Conservation (phyloP, 2,113 vertebrate species). For the Amblyopsis rosae region DNA sequence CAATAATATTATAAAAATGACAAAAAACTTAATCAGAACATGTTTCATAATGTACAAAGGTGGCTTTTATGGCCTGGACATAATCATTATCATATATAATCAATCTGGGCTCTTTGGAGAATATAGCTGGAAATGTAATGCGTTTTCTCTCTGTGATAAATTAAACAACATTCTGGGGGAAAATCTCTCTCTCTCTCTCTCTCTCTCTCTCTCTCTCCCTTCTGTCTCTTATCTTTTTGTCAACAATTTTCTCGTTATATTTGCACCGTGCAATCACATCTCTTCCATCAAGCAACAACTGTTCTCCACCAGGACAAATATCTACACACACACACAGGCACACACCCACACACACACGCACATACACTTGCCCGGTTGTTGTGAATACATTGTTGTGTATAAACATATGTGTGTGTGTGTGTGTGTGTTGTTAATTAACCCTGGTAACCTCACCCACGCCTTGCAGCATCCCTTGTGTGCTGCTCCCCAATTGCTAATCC, state of each 20-base stretch:
- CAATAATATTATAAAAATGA: no score
- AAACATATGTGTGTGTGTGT: conserved; percentile 5
- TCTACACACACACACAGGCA: not conserved
- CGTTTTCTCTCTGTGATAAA: conserved; percentile 23
- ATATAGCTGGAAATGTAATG: no score
- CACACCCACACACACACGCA: conserved; percentile 4
- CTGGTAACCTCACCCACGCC: conserved; percentile 51
- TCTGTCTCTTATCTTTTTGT: conserved; percentile 22
- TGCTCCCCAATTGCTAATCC: conserved; percentile 63
- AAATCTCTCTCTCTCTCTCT: conserved; percentile 47
- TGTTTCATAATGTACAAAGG: no score
- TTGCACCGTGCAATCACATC: conserved; percentile 47
- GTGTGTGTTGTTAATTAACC: conserved; percentile 73
- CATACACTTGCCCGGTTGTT: conserved; percentile 26
- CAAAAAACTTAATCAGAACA: no score
- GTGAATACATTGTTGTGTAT: not conserved
- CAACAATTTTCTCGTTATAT: conserved; percentile 55
- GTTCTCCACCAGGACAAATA: conserved; percentile 25
- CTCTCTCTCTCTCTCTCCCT: conserved; percentile 28
- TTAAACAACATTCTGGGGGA: no score
- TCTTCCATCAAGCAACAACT: conserved; percentile 49
- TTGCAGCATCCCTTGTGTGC: conserved; percentile 47
- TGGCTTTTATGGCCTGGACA: no score
- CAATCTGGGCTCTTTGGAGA: no score
- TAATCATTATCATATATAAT: no score